These are phyloP conservation scores for Trichopria drosophilae DNA, from an alignment of 2,888 invertebrate genomes.

Conservation along the genomic window DNA sequence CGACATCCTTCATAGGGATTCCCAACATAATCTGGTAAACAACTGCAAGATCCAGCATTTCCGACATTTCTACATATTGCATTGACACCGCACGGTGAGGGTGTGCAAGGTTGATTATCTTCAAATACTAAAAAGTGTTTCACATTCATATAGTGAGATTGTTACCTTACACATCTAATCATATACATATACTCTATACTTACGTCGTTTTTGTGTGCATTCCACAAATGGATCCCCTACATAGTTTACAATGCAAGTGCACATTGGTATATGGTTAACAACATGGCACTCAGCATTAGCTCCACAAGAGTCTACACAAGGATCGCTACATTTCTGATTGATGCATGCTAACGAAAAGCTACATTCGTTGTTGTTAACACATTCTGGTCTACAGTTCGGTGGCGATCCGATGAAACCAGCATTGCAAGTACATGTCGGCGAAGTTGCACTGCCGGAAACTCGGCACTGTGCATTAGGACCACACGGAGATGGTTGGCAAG, in stretches of 20 bases:
- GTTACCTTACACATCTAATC: too few species aligned
- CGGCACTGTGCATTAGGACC: conserved; percentile 75
- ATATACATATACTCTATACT: too few species aligned
- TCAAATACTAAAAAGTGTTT: too few species aligned
- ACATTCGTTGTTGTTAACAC: conserved; percentile 62
- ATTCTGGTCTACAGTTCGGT: conserved; percentile 61
- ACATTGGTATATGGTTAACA: conserved; percentile 68
- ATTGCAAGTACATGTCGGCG: conserved; percentile 63
- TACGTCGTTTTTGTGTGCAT: conserved; percentile 63
- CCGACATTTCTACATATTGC: conserved; percentile 73
- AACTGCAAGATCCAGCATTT: conserved; percentile 75
- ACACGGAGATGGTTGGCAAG: conserved; percentile 78
- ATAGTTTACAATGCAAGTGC: conserved; percentile 65
- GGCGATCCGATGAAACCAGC: conserved; percentile 60
- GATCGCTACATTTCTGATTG: conserved; percentile 62
- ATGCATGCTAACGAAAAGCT: conserved; percentile 62
- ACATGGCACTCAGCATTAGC: conserved; percentile 67
- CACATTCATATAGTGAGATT: too few species aligned
- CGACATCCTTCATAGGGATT: conserved; percentile 66
- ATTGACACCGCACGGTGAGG: conserved; percentile 76
- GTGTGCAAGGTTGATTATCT: conserved; percentile 72
- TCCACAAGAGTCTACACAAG: conserved; percentile 64
- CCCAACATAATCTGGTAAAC: conserved; percentile 72
- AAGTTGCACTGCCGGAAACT: conserved; percentile 58
- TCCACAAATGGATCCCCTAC: conserved; percentile 75